phyloP scores from a whole-genome alignment of 1,140 invertebrate genomes.

The Cryptotermes secundus region DNA sequence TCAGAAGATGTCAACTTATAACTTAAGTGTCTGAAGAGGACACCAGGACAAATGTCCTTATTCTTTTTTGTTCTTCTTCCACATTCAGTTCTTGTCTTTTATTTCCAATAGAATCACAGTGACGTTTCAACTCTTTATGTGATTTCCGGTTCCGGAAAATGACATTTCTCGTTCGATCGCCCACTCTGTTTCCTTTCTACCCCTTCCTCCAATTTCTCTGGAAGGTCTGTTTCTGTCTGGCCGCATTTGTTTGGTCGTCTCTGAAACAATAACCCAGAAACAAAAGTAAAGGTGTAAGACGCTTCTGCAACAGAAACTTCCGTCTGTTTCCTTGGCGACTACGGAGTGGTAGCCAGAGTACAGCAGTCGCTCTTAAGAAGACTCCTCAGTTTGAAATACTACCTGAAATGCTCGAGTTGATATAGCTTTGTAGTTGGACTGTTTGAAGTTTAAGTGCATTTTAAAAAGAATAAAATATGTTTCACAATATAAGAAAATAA shows the following conservation, averaged over 20 bases:
- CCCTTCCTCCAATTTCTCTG: neutral
- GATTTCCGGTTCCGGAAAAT: conserved; percentile 18
- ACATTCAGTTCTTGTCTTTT: neutral
- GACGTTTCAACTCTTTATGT: conserved; percentile 16
- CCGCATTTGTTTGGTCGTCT: neutral
- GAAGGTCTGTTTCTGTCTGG: conserved; percentile 18
- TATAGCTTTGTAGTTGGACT: too few species aligned
- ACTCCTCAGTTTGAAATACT: too few species aligned
- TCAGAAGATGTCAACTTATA: conserved; percentile 1
- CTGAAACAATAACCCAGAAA: neutral
- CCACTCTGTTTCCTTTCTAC: neutral
- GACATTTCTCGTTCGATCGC: conserved; percentile 10
- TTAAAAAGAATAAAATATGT: too few species aligned
- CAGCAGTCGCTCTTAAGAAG: too few species aligned
- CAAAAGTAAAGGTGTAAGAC: neutral
- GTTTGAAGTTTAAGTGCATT: too few species aligned
- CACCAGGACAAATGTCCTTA: conserved; percentile 8
- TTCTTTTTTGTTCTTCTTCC: neutral
- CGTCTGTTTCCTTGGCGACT: neutral
- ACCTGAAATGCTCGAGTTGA: too few species aligned
- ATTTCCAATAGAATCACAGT: conserved; percentile 17
- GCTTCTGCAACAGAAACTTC: neutral
- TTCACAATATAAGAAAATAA: too few species aligned
- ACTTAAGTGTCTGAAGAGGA: neutral
- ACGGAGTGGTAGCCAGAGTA: neutral